Base-by-base conservation (phyloP, 1,140 invertebrate genomes). In the Cephus cinctus region DNA sequence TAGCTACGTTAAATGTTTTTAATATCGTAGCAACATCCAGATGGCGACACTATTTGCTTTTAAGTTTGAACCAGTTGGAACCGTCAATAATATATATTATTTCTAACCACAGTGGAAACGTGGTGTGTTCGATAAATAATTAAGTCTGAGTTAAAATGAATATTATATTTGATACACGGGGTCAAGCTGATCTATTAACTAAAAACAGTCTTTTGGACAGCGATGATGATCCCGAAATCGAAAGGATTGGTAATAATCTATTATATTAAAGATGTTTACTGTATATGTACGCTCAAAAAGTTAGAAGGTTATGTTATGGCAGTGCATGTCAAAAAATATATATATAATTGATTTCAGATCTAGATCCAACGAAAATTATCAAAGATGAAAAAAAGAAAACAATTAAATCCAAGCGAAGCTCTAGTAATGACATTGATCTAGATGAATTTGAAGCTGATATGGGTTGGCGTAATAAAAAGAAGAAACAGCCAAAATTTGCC, bases 391-490 rank as follows among this genome's bases (percentile, higher is more conserved):
- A 47, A 21, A 41, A 43, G 35, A 9, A 21, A 5, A 6, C 5
- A 40, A 16, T 4, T 20, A 34, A 46, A 52, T 16, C 0, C 23
- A 61, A 51, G 57, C 31, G 19, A 43, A 47, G 50, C 47, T 45
- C 43, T 8, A 40, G 18, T 8, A 60, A 66, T 18, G 65, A 69
- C 19, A 52, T 68, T 20, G 56, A 71, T 64, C 43, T 69, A 0
- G 52, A 65, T 1, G 56, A 70, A 18, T 69, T 71, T 39, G 60
- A 67, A 36, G 40, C 5, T 5, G 62, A 67, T 5, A 71, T 68
- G 78, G 86, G 73, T 61, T 86, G 41, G 79, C 80, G 20, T 68
- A 79, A 12, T 5, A 35, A 32, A 9, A 36, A 11, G 22, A 12
- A 32, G 30, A 43, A 21, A 5, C 46, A 45, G 14, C 9, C 18